Percentiles rank a stretch among this genome's conserved stretches.
Conservation (phyloP, 2,797 vertebrate species). For the Toxotes lorentzi region DNA sequence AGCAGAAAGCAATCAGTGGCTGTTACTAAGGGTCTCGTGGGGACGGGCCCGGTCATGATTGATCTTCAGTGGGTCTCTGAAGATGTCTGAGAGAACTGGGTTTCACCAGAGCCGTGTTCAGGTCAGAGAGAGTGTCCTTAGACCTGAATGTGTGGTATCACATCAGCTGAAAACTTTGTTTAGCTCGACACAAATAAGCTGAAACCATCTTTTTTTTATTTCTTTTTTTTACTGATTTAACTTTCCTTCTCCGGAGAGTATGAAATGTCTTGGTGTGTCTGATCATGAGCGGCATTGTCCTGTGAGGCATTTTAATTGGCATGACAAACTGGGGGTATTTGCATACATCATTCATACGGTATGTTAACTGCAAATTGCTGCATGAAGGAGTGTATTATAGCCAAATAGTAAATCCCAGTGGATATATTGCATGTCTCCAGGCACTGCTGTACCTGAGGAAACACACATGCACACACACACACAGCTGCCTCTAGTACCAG, state of each 20-base stretch:
- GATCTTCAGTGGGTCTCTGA: conserved; percentile 85
- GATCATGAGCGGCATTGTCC: conserved; percentile 21
- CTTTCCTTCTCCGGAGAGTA: conserved; percentile 35
- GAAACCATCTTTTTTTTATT: neutral
- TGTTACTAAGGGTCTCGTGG: conserved; percentile 87
- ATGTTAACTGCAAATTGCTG: conserved; percentile 58
- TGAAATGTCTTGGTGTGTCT: conserved; percentile 33
- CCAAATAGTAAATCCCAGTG: conserved; percentile 64
- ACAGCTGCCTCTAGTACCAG: conserved; percentile 42
- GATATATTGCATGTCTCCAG: conserved; percentile 64
- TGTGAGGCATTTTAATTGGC: conserved; percentile 56
- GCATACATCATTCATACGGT: conserved; percentile 63
- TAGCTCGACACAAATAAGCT: conserved; percentile 26
- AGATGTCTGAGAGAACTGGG: conserved; percentile 79
- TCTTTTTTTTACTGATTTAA: conserved; percentile 27
- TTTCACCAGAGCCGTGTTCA: conserved; percentile 69
- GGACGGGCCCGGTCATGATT: conserved; percentile 83
- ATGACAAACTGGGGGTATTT: conserved; percentile 65
- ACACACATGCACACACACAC: conserved; percentile 25
- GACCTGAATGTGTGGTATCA: conserved; percentile 57
- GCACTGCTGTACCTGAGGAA: conserved; percentile 65
- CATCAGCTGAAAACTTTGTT: conserved; percentile 60
- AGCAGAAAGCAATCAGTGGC: conserved; percentile 88
- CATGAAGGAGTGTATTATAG: conserved; percentile 51
- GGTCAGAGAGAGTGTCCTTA: conserved; percentile 65